phyloP scores from a whole-genome alignment of 1,140 invertebrate genomes.

The Gyrodactylus salaris region DNA sequence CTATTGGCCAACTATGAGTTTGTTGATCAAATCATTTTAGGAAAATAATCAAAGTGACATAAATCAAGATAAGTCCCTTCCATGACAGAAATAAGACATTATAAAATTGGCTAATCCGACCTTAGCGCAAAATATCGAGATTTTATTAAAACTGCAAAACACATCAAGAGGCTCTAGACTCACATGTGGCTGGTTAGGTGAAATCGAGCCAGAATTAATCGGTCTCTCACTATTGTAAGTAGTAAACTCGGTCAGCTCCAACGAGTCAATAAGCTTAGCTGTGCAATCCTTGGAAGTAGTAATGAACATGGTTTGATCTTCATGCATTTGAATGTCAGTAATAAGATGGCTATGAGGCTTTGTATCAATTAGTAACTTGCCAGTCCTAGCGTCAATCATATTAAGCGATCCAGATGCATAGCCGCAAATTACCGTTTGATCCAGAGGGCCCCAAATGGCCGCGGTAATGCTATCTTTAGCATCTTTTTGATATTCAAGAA shows the following conservation, averaged over 20 bases:
- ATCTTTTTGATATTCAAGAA: not conserved
- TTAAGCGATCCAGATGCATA: conserved; percentile 63
- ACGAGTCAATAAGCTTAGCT: conserved; percentile 41
- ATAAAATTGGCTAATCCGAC: no score
- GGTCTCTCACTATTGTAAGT: conserved; percentile 77
- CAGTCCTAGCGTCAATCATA: conserved; percentile 57
- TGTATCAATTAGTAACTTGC: conserved; percentile 31
- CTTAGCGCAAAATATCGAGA: no score
- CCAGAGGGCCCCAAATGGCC: conserved; percentile 61
- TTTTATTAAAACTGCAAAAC: no score
- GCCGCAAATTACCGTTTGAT: conserved; percentile 60
- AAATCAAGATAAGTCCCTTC: no score
- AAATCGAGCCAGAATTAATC: conserved; percentile 75
- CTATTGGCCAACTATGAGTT: no score
- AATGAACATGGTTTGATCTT: conserved; percentile 72
- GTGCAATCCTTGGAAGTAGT: conserved; percentile 33
- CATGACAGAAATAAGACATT: no score
- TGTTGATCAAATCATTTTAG: no score
- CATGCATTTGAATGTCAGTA: conserved; percentile 70
- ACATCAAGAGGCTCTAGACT: no score
- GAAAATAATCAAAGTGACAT: no score
- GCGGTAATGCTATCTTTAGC: conserved; percentile 28
- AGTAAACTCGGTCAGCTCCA: conserved; percentile 46
- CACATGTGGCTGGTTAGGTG: conserved; percentile 62
- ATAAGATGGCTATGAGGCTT: conserved; percentile 49